phyloP scores from a whole-genome alignment of 1,140 invertebrate species.

The Diorhabda elongata region DNA sequence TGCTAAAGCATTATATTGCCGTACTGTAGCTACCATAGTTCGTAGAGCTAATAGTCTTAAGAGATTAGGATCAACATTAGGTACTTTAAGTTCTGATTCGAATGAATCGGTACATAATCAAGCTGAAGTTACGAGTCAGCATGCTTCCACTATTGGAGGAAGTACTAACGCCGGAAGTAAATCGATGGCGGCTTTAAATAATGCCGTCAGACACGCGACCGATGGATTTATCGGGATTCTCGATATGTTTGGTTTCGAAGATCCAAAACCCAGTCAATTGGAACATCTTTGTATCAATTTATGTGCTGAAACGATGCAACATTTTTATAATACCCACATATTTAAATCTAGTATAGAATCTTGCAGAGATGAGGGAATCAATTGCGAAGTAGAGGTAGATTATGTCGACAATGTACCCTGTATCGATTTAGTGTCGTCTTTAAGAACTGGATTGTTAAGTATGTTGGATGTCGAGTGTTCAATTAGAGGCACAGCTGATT shows the following conservation, averaged over 20 bases:
- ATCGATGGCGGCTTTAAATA: conserved; percentile 87
- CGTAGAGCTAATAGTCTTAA: conserved; percentile 88
- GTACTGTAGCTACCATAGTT: conserved; percentile 92
- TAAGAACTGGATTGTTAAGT: conserved; percentile 84
- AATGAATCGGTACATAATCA: conserved; percentile 89
- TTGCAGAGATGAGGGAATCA: conserved; percentile 87
- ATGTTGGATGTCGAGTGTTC: conserved; percentile 93
- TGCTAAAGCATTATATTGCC: conserved; percentile 89
- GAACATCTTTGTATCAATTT: conserved; percentile 93
- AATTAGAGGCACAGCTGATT: conserved; percentile 78
- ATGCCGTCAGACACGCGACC: conserved; percentile 87
- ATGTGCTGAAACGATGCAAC: conserved; percentile 95
- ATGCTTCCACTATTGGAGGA: conserved; percentile 74
- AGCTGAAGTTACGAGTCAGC: conserved; percentile 71
- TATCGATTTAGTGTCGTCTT: conserved; percentile 89
- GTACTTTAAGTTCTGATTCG: conserved; percentile 84
- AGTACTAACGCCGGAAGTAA: conserved; percentile 72
- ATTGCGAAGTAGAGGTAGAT: conserved; percentile 86
- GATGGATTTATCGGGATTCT: conserved; percentile 92
- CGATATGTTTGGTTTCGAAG: conserved; percentile 95
- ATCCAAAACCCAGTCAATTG: conserved; percentile 82
- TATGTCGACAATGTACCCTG: conserved; percentile 95
- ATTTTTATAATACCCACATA: conserved; percentile 95
- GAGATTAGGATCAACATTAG: conserved; percentile 78
- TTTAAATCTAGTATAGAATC: conserved; percentile 93